These are phyloP conservation scores for Rhopalosiphum padi DNA, from an alignment of 1,140 invertebrate species.

Conservation along the genomic window DNA sequence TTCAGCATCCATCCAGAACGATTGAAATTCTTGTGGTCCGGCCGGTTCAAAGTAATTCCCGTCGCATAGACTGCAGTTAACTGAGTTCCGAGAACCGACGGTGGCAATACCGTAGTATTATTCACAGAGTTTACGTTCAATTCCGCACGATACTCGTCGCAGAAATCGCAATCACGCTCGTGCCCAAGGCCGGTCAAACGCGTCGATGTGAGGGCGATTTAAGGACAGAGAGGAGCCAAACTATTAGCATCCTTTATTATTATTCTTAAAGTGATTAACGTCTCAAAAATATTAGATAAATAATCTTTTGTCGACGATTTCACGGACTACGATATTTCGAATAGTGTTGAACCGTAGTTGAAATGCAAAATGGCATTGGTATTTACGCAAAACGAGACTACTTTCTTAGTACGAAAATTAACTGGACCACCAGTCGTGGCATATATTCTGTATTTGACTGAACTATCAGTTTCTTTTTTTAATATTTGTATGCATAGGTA, in stretches of 20 bases:
- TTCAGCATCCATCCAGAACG: background rate
- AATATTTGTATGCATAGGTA: no score
- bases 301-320: no score
- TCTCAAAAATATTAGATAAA: background rate
- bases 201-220: background rate
- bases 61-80: background rate
- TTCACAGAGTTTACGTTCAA: background rate
- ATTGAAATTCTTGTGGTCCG: slow-evolving; percentile 41
- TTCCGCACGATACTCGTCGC: background rate
- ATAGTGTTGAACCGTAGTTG: no score
- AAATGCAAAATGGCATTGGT: no score
- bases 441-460: no score
- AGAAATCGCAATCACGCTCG: background rate
- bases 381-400: no score
- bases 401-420: no score
- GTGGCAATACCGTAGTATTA: background rate
- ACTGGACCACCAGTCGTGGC: no score
- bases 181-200: background rate
- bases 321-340: no score
- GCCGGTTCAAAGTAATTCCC: background rate
- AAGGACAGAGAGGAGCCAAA: no score
- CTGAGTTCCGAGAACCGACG: background rate
- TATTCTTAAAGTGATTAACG: background rate
- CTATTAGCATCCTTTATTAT: background rate
- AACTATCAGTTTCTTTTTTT: no score